Percentiles rank a stretch among this genome's conserved stretches.
Conservation (phyloP, 2,797 vertebrate genomes). For the Huso huso region DNA sequence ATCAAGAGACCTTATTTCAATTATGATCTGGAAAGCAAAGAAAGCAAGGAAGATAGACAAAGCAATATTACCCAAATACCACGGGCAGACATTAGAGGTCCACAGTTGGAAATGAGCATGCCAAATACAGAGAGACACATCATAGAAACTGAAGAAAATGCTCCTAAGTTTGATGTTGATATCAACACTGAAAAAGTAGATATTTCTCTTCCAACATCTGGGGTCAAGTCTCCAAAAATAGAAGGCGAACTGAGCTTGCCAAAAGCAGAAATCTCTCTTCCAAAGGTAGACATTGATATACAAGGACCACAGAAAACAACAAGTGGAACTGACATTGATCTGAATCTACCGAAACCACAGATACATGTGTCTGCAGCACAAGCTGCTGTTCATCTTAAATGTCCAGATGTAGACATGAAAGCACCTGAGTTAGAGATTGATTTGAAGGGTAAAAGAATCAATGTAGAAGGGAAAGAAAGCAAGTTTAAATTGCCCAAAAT, state of each 20-base stretch:
- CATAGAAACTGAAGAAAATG: conserved; percentile 22
- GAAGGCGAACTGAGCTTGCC: conserved; percentile 1
- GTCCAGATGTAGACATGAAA: too few relatives aligned
- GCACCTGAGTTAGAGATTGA: too few relatives aligned
- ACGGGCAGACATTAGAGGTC: conserved; percentile 36
- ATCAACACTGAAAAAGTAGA: conserved; percentile 29
- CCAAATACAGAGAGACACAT: conserved; percentile 26
- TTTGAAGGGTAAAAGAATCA: too few relatives aligned
- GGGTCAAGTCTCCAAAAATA: conserved; percentile 17
- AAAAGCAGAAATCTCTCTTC: too few relatives aligned
- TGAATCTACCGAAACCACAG: too few relatives aligned
- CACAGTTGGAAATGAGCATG: conserved; percentile 32
- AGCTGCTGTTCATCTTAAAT: too few relatives aligned
- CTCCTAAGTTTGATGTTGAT: conserved; percentile 29
- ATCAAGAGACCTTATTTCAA: conserved; percentile 35
- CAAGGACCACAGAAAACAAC: too few relatives aligned
- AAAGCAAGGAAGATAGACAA: conserved; percentile 32
- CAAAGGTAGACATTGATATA: too few relatives aligned
- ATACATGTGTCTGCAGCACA: too few relatives aligned
- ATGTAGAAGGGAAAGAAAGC: too few relatives aligned
- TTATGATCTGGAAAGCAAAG: conserved; percentile 39
- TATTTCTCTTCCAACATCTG: conserved; percentile 14
- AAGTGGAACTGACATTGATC: too few relatives aligned
- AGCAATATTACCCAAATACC: conserved; percentile 33
- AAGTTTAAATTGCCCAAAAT: too few relatives aligned